Evolutionary conservation across 2,888 invertebrate species (phyloP), one percentile per base, ranked within the genome.

Genomic region (Fissipunctia ypsillon): DNA sequence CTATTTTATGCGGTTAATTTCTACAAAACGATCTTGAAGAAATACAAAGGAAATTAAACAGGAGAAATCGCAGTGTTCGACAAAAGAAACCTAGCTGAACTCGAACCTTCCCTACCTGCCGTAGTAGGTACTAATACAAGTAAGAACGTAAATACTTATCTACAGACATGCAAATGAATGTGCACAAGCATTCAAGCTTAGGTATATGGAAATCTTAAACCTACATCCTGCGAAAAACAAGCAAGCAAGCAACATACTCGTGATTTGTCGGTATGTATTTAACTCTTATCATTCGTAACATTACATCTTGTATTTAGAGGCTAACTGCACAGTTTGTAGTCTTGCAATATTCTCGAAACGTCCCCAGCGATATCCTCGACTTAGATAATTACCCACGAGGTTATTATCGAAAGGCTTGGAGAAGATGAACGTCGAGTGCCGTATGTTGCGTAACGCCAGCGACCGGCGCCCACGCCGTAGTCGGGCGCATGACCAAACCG

Each of bases 381-480:
- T 86, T 79, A 84, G 85, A 88, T 90, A 90, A 91, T 90, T 89
- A 88, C 77, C 74, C 56, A 68, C 89, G 86, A 90, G 87, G 89
- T 88, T 90, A 88, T 87, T 88, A 88, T 85, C 82, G 88, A 88
- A 88, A 86, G 87, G 88, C 84, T 85, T 77, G 71, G 76, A 82
- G 85, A 83, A 88, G 87, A 85, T 84, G 86, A 84, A 78, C 83
- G 87, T 75, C 60, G 81, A 84, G 83, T 70, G 73, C 78, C 61
- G 80, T 68, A 71, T 70, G 72, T 88, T 88, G 86, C 88, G 84
- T 76, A 88, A 88, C 54, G 67, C 48, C 38, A 69, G 57, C 64
- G 82, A 75, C 76, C 65, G 78, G 68, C 73, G 75, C 60, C 69
- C 41, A 73, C 67, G 69, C 52, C 65, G 63, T n/a, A 31, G 70